Evolutionary conservation across 2,888 invertebrate species (phyloP), one percentile per base, ranked within the genome.

Genomic region (Drosophila affinis): DNA sequence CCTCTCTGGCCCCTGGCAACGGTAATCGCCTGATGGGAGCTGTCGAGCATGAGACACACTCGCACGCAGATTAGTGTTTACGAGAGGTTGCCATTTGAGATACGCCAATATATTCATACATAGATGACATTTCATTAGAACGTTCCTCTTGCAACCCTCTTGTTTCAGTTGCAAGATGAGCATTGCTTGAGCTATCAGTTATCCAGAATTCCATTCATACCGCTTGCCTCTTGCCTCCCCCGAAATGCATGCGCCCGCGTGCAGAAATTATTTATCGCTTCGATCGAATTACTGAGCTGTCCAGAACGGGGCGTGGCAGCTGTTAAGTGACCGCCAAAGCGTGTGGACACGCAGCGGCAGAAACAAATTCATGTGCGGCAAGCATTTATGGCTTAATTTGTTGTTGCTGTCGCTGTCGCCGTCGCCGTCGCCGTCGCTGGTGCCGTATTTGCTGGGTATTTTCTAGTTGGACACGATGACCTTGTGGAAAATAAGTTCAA

Each of bases 401-500:
- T 71, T 77, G 77, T 69, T 77, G 70, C 29, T 51, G 48, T 12
- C 62, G 75, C 27, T 62, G 68, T 21, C 21, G 75, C 27, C 59
- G 68, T 21, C 21, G 70, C 29, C 47, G 48, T 9, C 58, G 75
- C 27, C 59, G 68, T 21, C 21, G 75, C 27, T 62, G 68, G 54
- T 21, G 51, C 27, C 32, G 71, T 79, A 76, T 79, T 72, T 72
- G 70, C 44, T 27, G 29, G 27, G 47, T 65, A 34, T 27, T 27
- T 9, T 73, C 57, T 55, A 58, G 63, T 72, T 56, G 79, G 73
- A 68, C 64, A 62, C 55, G 79, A 76, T 83, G 88, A 88, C 85
- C 85, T 85, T 85, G 85, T 81, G 76, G 63, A 88, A 73, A 85
- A 88, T 88, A 88, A 85, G 85, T 85, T 85, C 85, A 85, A 85